A percentile compares a stretch with the other conserved stretches of the same genome.
These are phyloP conservation scores for Neogale vison DNA, from an alignment of 2,113 vertebrate genomes.

Conservation along the genomic window DNA sequence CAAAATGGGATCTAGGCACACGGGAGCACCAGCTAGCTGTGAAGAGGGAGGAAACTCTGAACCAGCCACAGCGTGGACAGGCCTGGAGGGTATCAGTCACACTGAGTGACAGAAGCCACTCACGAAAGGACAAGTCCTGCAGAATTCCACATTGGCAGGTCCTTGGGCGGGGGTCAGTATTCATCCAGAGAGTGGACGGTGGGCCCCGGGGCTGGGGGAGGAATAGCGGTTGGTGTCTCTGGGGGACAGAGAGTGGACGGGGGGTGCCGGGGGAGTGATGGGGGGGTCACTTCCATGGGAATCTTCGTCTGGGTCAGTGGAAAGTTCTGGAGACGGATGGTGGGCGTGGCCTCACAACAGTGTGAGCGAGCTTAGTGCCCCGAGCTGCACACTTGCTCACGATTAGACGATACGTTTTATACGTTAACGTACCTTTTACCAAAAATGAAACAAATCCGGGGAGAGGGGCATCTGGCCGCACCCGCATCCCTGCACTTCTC, in stretches of 20 bases:
- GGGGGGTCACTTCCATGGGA: neutral
- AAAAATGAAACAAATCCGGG: neutral
- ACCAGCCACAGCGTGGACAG: neutral
- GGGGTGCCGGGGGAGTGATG: too few relatives aligned
- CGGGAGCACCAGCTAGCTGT: neutral
- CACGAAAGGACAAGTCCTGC: neutral
- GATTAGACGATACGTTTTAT: too few relatives aligned
- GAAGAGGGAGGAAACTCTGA: neutral
- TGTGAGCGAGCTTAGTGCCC: neutral
- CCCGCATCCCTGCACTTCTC: too few relatives aligned
- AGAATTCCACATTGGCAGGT: too few relatives aligned
- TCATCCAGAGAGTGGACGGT: neutral
- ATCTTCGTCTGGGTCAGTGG: neutral
- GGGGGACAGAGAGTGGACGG: too few relatives aligned
- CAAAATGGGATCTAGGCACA: neutral
- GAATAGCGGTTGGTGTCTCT: too few relatives aligned
- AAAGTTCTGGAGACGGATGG: neutral
- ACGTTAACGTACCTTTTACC: neutral
- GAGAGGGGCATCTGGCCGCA: neutral
- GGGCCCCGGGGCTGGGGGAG: too few relatives aligned
- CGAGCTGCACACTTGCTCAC: fast-evolving
- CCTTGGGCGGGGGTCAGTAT: neutral
- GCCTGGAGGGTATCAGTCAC: fast-evolving
- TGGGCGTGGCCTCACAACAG: neutral
- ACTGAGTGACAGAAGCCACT: neutral